Base-by-base conservation (phyloP, 2,888 invertebrate genomes). In the Drosophila neonasuta region DNA sequence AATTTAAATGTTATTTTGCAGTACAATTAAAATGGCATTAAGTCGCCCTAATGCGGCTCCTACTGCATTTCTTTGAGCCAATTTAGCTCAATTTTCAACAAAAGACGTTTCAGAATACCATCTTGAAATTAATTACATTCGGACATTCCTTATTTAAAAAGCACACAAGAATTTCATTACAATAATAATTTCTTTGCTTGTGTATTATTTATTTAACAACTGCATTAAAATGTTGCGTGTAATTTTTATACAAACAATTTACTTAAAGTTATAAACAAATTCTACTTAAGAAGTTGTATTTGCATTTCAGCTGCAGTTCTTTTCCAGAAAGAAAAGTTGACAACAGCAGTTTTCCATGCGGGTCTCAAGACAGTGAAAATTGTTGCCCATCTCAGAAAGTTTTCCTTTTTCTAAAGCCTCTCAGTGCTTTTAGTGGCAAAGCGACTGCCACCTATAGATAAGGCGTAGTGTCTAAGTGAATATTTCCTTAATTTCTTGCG, bases 1-100 rank as follows among this genome's bases (percentile, higher is more conserved):
- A 77, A 81, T 84, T 84, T 81, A 77, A 80, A 81, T 84, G 81
- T 81, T 81, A 70, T 79, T 79, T 73, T 70, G 61, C 79, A 67
- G 77, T 69, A 71, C 84, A 84, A 81, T 81, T 81, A 81, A 84
- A 81, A 77, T 54, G 75, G 68, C 71, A 81, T 84, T 84, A 81
- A 77, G 75, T 56, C 60, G 58, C 65, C 67, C 36, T 48, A 45
- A 49, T 41, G 45, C 45, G 34, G 63, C 46, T 51, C 52, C 32
- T n/a, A 39, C 54, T 67, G 79, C 79, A 83, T 70, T 56, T 56
- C 56, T 46, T 45, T 36, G 55, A 34, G 55, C 55, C 55, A 55
- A 45, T 55, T 55, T 36, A 75, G 62, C 65, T 57, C 68, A 45
- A 39, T 56, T 41, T 46, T 10, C 24, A 59, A 9, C 62, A 57